Evolutionary conservation across 2,113 vertebrate species (phyloP), one percentile per base, ranked within the genome.

Genomic region (Protobothrops flavoviridis): DNA sequence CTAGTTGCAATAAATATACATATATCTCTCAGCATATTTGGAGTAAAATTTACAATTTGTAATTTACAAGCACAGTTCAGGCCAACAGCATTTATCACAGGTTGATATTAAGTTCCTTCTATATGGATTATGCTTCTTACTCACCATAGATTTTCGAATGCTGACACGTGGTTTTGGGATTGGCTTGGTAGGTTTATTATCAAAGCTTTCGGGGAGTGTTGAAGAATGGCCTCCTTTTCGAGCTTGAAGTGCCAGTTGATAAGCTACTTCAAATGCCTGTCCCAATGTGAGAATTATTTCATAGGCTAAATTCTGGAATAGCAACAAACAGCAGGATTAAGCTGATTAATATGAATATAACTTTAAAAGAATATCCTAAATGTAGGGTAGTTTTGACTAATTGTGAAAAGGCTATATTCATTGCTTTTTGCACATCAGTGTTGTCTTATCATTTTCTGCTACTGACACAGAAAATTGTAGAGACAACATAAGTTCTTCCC

Each of bases 241-340:
- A 89, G 99, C 99, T 96, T 99, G 99, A 90, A 99, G 98, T 43
- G 99, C 99, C 92, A 99, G 97, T 98, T 99, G 99, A 97, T 99
- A 99, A 57, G 99, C 99, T 93, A 99, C 99, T 96, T 99, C 99
- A 95, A 99, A 99, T 29, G 99, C 99, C 98, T 99, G 99, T 96
- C 99, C 99, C 89, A 99, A 98, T 0, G 99, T 99, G 94, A 99
- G 97, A 98, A 99, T 99, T 97, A 99, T 99, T 98, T 99, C 99
- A 0, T 99, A 99, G 91, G 99, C 99, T 98, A 99, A 97, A 97
- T 99, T 99, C 99, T 99, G 98, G 81, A 97, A 96, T 17, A 92
- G 94, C 93, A 94, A 94, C 48, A 89, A 95, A 93, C 2, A 95
- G 74, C 52, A 24, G 59, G 48, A 59, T 91, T 96, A 93, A 92